phyloP scores from a whole-genome alignment of 2,113 vertebrate genomes.

The Rhinoptilus africanus region DNA sequence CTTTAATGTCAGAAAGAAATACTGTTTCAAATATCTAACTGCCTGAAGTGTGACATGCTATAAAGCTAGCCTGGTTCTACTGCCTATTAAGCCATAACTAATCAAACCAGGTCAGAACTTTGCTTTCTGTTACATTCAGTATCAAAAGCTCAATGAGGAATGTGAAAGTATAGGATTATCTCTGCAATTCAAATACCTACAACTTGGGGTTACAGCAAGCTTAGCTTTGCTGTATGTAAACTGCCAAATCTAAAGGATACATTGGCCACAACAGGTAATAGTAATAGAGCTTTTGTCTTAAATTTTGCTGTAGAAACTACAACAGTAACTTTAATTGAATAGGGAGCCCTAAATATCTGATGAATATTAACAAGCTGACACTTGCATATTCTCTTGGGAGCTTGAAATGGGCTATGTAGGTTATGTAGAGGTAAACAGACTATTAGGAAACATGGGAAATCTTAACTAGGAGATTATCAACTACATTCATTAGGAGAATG shows the following conservation, averaged over 20 bases:
- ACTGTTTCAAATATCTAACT: not conserved
- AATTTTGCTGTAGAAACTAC: not conserved
- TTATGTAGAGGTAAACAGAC: not conserved
- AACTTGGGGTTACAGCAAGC: not conserved
- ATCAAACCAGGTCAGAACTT: not conserved
- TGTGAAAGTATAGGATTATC: not conserved
- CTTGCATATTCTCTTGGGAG: not conserved
- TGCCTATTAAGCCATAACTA: not conserved
- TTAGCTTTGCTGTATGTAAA: not conserved
- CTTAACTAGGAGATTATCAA: not conserved
- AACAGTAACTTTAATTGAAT: not conserved
- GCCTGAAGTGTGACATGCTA: not conserved
- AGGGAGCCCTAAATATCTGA: not conserved
- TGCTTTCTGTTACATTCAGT: not conserved
- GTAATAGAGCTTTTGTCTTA: not conserved
- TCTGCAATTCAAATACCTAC: not conserved
- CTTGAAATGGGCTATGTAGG: not conserved
- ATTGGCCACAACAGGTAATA: not conserved
- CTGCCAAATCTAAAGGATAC: not conserved
- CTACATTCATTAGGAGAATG: not conserved
- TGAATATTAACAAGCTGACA: slow-evolving; percentile 22
- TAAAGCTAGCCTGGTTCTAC: not conserved
- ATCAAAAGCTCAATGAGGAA: not conserved
- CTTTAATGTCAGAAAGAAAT: not conserved
- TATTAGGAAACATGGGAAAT: not conserved